These are phyloP conservation scores for Syndactyla subalaris DNA, from an alignment of 2,797 vertebrate species.

Conservation along the genomic window DNA sequence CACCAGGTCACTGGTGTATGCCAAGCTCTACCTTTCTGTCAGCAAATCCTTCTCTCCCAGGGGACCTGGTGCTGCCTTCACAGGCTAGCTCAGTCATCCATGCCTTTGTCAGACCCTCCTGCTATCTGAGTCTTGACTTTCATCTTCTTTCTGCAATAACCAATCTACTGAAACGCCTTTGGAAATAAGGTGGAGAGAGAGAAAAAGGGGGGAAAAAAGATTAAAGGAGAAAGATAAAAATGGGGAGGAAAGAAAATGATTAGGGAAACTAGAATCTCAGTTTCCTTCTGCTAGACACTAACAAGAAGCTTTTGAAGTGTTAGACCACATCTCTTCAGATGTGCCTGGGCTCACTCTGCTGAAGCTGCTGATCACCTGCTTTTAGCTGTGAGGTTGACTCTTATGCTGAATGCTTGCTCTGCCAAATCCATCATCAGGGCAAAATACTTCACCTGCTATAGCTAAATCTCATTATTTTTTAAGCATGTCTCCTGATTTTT, in stretches of 20 bases:
- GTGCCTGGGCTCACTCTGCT: not conserved
- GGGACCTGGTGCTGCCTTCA: not conserved
- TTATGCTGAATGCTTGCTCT: not conserved
- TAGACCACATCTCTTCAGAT: conserved; percentile 14
- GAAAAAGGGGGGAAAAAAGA: not conserved
- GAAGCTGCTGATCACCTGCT: conserved; percentile 35
- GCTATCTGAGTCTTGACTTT: not conserved
- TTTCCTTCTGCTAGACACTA: conserved; percentile 11
- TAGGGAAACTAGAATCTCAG: not conserved
- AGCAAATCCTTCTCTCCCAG: not conserved
- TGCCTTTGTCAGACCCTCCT: not conserved
- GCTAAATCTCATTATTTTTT: conserved; percentile 60
- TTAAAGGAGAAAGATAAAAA: not conserved
- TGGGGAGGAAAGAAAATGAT: not conserved
- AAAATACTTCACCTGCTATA: conserved; percentile 44
- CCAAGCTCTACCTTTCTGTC: not conserved
- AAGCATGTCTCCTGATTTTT: conserved; percentile 57
- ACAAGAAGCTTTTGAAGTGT: conserved; percentile 13
- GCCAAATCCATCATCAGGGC: not conserved
- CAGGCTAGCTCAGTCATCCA: not conserved
- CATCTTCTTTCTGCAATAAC: not conserved
- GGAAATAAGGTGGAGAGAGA: not conserved
- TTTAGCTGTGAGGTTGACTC: conserved; percentile 14
- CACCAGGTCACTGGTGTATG: not conserved
- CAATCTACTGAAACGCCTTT: not conserved